These are phyloP conservation scores for Bellardia bayeri DNA, from an alignment of 2,888 invertebrate species.

Conservation along the genomic window DNA sequence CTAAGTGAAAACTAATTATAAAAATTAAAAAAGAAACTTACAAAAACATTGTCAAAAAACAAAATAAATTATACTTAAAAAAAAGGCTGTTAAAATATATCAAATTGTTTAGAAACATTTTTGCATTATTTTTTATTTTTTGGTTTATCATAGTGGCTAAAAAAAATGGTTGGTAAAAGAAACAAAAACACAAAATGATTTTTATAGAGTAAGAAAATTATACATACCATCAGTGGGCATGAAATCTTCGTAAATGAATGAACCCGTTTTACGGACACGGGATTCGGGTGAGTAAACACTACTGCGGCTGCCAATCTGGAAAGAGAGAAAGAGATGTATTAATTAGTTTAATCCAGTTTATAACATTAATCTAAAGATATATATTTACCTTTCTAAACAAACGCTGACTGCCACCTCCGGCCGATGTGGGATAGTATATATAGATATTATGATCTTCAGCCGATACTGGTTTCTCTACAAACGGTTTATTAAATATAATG, in stretches of 20 bases:
- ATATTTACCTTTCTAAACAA: conserved; percentile 95
- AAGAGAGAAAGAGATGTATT: conserved; percentile 74
- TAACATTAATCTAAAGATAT: neutral
- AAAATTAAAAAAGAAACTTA: conserved; percentile 53
- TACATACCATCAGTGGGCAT: conserved; percentile 99
- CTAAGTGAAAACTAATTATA: conserved; percentile 12
- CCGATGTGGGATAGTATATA: conserved; percentile 99
- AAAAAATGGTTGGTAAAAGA: conserved; percentile 55
- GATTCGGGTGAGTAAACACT: conserved; percentile 99
- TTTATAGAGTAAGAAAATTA: conserved; percentile 59
- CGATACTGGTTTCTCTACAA: conserved; percentile 99
- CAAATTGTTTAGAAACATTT: conserved; percentile 54
- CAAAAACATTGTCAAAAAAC: conserved; percentile 61
- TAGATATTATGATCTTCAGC: conserved; percentile 99
- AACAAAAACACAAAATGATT: conserved; percentile 55
- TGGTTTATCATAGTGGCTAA: conserved; percentile 42
- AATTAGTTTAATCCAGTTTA: neutral
- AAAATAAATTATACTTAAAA: conserved; percentile 45
- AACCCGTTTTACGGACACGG: conserved; percentile 97
- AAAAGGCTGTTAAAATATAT: conserved; percentile 30
- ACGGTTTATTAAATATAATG: conserved; percentile 97
- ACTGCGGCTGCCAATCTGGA: conserved; percentile 97
- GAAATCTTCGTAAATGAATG: conserved; percentile 99
- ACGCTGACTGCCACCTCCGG: conserved; percentile 98
- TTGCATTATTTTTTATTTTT: conserved; percentile 28